phyloP scores from a whole-genome alignment of 2,797 vertebrate genomes.

The Notoglanidium macrostoma region DNA sequence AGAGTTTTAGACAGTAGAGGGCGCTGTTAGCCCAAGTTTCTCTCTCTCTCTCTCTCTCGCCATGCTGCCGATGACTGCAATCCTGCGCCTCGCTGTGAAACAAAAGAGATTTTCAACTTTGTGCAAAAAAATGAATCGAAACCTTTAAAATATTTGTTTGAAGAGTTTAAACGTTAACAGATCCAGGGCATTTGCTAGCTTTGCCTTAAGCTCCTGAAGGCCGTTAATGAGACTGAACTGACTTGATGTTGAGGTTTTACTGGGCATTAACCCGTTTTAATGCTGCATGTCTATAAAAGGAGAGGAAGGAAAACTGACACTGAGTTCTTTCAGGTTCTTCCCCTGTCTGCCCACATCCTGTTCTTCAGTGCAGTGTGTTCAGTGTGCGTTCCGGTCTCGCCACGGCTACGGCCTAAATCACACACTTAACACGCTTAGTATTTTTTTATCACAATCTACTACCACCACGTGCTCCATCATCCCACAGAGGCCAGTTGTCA shows the following conservation, averaged over 20 bases:
- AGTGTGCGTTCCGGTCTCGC: background rate
- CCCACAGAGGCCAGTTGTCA: background rate
- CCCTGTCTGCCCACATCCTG: slow-evolving; percentile 38
- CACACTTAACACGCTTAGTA: background rate
- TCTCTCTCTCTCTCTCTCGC: no score
- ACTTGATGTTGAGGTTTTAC: background rate
- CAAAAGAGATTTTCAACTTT: background rate
- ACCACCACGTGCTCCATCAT: background rate
- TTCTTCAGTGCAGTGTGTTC: slow-evolving; percentile 16
- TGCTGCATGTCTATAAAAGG: slow-evolving; percentile 25
- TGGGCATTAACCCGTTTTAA: background rate
- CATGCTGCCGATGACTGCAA: background rate
- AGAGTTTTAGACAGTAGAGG: background rate
- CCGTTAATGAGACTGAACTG: background rate
- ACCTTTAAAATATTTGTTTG: background rate
- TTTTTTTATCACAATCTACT: background rate
- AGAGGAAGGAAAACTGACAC: slow-evolving; percentile 17
- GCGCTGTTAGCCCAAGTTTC: background rate
- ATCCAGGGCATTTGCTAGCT: background rate
- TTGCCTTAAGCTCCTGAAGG: background rate
- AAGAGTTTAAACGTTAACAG: background rate
- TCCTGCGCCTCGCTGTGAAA: background rate
- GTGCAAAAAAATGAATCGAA: background rate
- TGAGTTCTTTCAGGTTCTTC: background rate
- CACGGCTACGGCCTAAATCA: background rate